A percentile compares a stretch with the other conserved stretches of the same genome.
These are phyloP conservation scores for Naso thynnoides DNA, from an alignment of 2,797 vertebrate species.

Conservation along the genomic window DNA sequence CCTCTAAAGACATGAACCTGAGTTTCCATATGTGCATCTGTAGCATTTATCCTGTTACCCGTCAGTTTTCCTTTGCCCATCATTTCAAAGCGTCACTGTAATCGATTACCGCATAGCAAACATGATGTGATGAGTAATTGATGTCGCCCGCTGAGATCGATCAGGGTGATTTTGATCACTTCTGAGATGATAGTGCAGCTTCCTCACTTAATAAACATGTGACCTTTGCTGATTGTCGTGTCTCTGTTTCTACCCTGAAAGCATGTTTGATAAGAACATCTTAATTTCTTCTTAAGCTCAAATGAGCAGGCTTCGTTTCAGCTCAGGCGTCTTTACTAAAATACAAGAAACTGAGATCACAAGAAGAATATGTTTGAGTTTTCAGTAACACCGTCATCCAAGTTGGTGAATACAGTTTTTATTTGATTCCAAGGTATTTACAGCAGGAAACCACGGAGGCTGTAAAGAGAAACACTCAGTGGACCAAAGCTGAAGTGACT, in stretches of 20 bases:
- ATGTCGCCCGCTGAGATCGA: neutral
- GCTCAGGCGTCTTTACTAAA: neutral
- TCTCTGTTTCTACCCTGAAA: neutral
- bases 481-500: constrained; percentile 1
- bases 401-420: neutral
- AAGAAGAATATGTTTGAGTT: neutral
- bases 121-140: neutral
- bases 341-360: neutral
- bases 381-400: neutral
- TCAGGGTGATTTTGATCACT: neutral
- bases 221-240: neutral
- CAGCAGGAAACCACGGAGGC: constrained; percentile 29
- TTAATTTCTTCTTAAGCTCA: too few relatives aligned
- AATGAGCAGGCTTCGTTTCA: neutral
- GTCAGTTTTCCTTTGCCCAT: neutral
- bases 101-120: neutral
- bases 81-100: neutral
- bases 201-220: neutral
- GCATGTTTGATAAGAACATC: neutral
- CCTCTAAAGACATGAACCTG: neutral
- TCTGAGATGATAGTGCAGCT: neutral
- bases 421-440: constrained; percentile 24
- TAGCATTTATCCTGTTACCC: too few relatives aligned
- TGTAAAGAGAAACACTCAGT: constrained; percentile 13
- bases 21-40: neutral